A percentile compares a stretch with the other conserved stretches of the same genome.
Conservation (phyloP, 2,888 invertebrate species). For the Diploptera punctata region DNA sequence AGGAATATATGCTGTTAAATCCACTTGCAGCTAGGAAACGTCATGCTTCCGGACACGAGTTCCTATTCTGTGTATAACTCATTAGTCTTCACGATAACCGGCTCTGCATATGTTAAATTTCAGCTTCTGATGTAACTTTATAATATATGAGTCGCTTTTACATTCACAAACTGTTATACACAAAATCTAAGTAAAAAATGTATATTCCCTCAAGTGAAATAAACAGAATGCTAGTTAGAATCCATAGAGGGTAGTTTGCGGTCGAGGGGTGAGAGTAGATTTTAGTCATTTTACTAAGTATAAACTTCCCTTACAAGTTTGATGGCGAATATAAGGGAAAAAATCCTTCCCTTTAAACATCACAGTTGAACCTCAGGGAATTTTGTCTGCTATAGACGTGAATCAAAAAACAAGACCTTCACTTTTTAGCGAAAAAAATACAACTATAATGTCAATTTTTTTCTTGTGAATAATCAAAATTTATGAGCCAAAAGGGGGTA, state of each 20-base stretch:
- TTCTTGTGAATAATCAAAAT: conserved; percentile 43
- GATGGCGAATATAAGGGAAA: background rate
- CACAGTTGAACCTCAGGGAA: background rate
- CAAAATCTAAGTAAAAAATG: too few species aligned
- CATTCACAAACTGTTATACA: too few species aligned
- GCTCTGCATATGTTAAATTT: too few species aligned
- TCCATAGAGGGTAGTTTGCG: background rate
- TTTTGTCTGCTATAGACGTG: background rate
- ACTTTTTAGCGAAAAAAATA: conserved; percentile 1
- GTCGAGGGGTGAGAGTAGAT: background rate
- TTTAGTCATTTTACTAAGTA: conserved; percentile 18
- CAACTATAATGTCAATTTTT: conserved; percentile 38
- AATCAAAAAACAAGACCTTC: background rate
- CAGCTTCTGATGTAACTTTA: too few species aligned
- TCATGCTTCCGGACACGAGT: too few species aligned
- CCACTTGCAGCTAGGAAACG: too few species aligned
- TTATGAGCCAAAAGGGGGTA: conserved; percentile 39
- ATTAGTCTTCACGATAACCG: too few species aligned
- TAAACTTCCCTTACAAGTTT: background rate
- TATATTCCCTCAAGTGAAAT: background rate
- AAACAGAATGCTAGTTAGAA: background rate
- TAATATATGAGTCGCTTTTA: too few species aligned
- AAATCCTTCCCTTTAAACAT: background rate
- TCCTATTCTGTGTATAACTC: too few species aligned
- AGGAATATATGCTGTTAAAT: too few species aligned